Evolutionary conservation across 2,113 vertebrate genomes (phyloP).

Genomic region (Phaethornis superciliosus): DNA sequence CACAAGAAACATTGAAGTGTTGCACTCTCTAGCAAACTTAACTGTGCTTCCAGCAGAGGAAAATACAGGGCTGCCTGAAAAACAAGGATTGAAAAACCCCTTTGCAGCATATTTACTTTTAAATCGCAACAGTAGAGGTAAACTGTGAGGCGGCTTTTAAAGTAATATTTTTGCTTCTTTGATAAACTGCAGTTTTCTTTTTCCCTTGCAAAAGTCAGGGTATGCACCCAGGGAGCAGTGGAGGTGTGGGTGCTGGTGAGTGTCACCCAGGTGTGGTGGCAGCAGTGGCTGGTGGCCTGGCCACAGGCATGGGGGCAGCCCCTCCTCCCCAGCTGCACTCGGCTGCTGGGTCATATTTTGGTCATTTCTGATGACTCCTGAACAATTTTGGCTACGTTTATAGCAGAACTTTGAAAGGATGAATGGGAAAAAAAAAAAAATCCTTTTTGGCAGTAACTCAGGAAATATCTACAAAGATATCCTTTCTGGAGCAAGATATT

Average conservation of each 20-base stretch:
- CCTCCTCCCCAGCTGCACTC: not conserved
- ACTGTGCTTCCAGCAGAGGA: not conserved
- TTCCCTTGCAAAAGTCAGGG: not conserved
- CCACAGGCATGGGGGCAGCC: fast-evolving
- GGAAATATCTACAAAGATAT: constrained; percentile 55
- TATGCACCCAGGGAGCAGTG: fast-evolving
- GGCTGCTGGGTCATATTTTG: constrained; percentile 1
- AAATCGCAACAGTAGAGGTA: not conserved
- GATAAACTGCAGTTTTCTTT: not conserved
- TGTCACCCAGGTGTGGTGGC: not conserved
- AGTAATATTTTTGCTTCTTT: not conserved
- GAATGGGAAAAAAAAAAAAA: constrained; percentile 37
- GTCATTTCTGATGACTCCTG: constrained; percentile 22
- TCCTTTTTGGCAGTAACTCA: constrained; percentile 51
- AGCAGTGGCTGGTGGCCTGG: not conserved
- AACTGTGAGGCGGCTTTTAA: not conserved
- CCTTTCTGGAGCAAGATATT: constrained; percentile 39
- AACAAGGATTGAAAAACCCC: not conserved
- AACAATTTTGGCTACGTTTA: constrained; percentile 28
- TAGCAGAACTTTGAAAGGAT: constrained; percentile 55
- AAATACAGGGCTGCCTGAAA: not conserved
- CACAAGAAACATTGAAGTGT: not conserved
- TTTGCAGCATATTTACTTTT: not conserved
- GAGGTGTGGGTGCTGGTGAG: fast-evolving
- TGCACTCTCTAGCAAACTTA: not conserved